Evolutionary conservation across 2,888 invertebrate genomes (phyloP).

Genomic region (Zygaena filipendulae): DNA sequence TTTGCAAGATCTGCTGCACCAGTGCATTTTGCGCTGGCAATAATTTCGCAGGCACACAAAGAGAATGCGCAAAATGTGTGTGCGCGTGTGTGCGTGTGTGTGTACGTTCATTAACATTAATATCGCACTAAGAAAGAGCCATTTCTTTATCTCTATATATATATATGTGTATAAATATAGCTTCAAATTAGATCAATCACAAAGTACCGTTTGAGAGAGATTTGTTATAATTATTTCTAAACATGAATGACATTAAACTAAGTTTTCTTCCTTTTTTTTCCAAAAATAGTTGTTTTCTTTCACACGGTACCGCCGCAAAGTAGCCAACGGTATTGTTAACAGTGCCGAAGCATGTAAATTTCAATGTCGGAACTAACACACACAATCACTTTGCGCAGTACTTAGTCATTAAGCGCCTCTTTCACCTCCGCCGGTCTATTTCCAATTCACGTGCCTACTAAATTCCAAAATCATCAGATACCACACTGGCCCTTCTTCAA

Average conservation of each 20-base stretch:
- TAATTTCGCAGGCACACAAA: constrained; percentile 47
- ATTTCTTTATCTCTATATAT: constrained; percentile 18
- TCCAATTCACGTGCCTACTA: too few species aligned
- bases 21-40: neutral
- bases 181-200: neutral
- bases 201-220: too few species aligned
- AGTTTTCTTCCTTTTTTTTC: too few species aligned
- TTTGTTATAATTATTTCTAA: too few species aligned
- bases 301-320: neutral
- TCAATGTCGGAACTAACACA: constrained; percentile 55
- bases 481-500: too few species aligned
- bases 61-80: too few species aligned
- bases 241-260: too few species aligned
- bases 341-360: constrained; percentile 27
- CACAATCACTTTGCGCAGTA: constrained; percentile 47
- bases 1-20: too few species aligned
- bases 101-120: constrained; percentile 50
- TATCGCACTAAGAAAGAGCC: constrained; percentile 28
- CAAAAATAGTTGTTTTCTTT: too few species aligned
- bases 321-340: constrained; percentile 6
- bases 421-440: too few species aligned
- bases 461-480: too few species aligned
- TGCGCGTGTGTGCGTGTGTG: constrained; percentile 58
- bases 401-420: constrained; percentile 15
- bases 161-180: too few species aligned